Conservation (phyloP, 2,113 vertebrate genomes). For the Oncorhynchus gorbuscha region DNA sequence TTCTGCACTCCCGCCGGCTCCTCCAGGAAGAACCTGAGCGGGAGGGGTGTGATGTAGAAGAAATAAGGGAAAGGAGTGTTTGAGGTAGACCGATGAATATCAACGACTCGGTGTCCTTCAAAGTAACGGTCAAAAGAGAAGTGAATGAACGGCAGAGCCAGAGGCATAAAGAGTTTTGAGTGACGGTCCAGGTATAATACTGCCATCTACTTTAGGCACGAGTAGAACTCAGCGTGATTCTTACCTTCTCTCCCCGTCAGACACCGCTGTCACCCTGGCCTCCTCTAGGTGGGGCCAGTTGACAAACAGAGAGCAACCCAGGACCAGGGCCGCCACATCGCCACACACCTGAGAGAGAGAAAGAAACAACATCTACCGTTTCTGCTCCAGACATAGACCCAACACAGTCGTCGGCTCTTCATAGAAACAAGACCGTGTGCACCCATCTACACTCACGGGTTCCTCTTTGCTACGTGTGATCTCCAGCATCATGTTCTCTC, state of each 20-base stretch:
- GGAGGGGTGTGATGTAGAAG: neutral
- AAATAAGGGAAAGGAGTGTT: no score
- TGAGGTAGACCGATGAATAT: no score
- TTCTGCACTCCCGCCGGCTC: conserved; percentile 84
- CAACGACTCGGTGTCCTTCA: no score
- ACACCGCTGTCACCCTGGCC: conserved; percentile 88
- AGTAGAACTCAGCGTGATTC: conserved; percentile 26
- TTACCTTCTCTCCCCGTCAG: conserved; percentile 93
- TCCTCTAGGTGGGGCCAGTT: conserved; percentile 98
- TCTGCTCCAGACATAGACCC: no score
- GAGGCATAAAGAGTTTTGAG: no score
- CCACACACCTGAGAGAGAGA: conserved; percentile 75
- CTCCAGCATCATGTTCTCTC: conserved; percentile 96
- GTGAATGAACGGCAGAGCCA: no score
- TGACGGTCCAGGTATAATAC: neutral
- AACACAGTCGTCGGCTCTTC: no score
- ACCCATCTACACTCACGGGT: conserved; percentile 68
- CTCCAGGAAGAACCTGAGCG: conserved; percentile 84
- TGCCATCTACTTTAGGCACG: neutral
- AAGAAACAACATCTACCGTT: no score
- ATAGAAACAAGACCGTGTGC: neutral
- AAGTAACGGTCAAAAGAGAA: no score
- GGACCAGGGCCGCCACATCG: conserved; percentile 73
- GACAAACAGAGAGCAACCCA: conserved; percentile 89
- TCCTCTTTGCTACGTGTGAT: conserved; percentile 74